These are phyloP conservation scores for Cremastobaeus sp. DNA, from an alignment of 2,888 invertebrate genomes.

Conservation along the genomic window DNA sequence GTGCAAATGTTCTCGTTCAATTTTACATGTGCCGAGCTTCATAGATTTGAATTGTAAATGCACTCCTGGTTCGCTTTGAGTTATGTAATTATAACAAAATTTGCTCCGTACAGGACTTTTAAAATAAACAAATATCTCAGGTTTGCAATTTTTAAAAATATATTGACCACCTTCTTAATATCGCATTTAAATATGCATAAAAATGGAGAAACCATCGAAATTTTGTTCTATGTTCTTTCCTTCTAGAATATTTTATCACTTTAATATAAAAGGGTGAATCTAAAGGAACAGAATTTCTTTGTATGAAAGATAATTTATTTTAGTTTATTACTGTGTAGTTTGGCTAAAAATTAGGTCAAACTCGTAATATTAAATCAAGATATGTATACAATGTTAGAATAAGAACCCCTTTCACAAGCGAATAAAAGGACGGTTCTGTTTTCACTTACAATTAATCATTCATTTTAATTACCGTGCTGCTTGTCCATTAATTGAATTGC, in stretches of 20 bases:
- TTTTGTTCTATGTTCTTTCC: no score
- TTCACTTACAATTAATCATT: slow-evolving; percentile 24
- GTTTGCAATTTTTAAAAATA: no score
- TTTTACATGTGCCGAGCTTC: slow-evolving; percentile 69
- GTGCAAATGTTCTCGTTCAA: slow-evolving; percentile 59
- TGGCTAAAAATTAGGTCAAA: slow-evolving; percentile 50
- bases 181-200: no score
- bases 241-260: no score
- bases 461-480: slow-evolving; percentile 26
- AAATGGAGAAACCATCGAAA: no score
- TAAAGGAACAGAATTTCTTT: no score
- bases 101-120: slow-evolving; percentile 48
- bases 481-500: slow-evolving; percentile 38
- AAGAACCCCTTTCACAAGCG: slow-evolving; percentile 62
- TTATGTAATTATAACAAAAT: slow-evolving; percentile 48
- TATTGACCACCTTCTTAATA: no score
- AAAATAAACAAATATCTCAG: no score
- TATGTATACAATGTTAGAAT: slow-evolving; percentile 71
- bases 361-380: slow-evolving; percentile 62
- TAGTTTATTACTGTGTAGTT: slow-evolving; percentile 64
- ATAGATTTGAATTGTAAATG: slow-evolving; percentile 74
- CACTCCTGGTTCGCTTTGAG: slow-evolving; percentile 59
- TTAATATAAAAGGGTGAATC: no score
- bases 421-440: slow-evolving; percentile 35
- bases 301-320: slow-evolving; percentile 68